Base-by-base conservation (phyloP, 1,140 invertebrate genomes). In the Diachasma alloeum region DNA sequence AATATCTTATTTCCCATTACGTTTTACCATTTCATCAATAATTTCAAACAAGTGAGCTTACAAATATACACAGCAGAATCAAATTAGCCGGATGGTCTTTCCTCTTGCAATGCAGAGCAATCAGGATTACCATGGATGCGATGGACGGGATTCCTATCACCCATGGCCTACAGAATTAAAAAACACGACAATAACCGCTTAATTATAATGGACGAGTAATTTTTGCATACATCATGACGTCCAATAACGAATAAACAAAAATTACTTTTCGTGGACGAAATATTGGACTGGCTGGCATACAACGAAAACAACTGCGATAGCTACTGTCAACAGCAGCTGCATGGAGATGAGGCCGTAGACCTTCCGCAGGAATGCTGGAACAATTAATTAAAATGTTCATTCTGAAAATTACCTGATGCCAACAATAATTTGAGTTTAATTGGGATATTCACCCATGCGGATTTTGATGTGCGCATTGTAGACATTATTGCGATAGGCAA, bases 261-360 rank as follows among this genome's bases (percentile, higher is more conserved):
- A 11, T 91, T 91, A 93, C 93, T 94, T 95, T 79, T 91, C 81
- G 78, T 94, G 92, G 73, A 96, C 91, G 84, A 93, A 95, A 22
- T 84, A 78, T 82, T 93, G 93, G 11, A 95, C 90, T 5, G 91
- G 90, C 70, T 91, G 85, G 10, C 91, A 91, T 75, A 93, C 90
- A 85, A 93, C 91, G 80, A 92, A 93, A n/a, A 93, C 86, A 3
- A 90, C 90, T 42, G 92, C 92, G 59, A 96, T 91, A 9, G 93
- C 83, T 2, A 93, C 91, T 10, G 95, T 96, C 6, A 94, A 87
- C 31, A 95, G 85, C 31, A 97, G 90, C 86, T 97, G 96, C 19
- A 94, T 89, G 24, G 92, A 92, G 15, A 97, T 87, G 19, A 97
- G 91, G 1, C 94, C 93, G 89, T 96, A 97, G 4, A 97, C 96